Percentiles rank a stretch among this genome's conserved stretches.
phyloP scores from a whole-genome alignment of 2,888 invertebrate species.

The Acanthosepion lycidas region DNA sequence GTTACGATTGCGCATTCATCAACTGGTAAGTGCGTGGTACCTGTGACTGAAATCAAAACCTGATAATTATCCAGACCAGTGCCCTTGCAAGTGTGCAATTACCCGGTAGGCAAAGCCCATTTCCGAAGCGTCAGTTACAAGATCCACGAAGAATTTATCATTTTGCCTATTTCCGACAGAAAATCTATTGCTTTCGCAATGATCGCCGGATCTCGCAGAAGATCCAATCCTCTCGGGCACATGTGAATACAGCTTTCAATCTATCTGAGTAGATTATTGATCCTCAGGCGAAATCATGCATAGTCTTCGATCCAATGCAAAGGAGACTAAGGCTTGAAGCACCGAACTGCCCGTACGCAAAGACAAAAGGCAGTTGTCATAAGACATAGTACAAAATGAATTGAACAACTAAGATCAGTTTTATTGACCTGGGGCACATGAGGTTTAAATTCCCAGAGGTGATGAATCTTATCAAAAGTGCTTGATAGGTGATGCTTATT shows the following conservation, averaged over 20 bases:
- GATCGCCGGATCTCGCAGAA: background rate
- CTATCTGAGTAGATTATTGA: background rate
- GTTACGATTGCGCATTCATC: background rate
- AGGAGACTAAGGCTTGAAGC: background rate
- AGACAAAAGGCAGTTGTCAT: background rate
- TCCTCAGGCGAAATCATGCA: background rate
- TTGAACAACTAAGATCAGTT: background rate
- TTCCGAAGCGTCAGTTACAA: constrained; percentile 4
- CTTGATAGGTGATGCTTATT: no score
- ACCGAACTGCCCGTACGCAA: background rate
- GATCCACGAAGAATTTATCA: constrained; percentile 33
- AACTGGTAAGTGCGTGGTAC: background rate
- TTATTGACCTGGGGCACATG: background rate
- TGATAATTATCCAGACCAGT: constrained; percentile 23
- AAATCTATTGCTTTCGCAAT: constrained; percentile 9
- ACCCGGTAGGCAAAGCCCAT: background rate
- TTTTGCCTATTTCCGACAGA: constrained; percentile 9
- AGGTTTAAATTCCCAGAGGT: no score
- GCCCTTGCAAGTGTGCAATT: constrained; percentile 10
- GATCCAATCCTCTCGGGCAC: constrained; percentile 21
- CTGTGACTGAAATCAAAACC: constrained; percentile 9
- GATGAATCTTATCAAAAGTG: no score
- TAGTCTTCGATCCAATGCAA: background rate
- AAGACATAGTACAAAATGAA: background rate
- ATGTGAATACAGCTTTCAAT: background rate